Percentiles rank a stretch among this genome's conserved stretches.
phyloP scores from a whole-genome alignment of 2,113 vertebrate species.

The Ochotona princeps region DNA sequence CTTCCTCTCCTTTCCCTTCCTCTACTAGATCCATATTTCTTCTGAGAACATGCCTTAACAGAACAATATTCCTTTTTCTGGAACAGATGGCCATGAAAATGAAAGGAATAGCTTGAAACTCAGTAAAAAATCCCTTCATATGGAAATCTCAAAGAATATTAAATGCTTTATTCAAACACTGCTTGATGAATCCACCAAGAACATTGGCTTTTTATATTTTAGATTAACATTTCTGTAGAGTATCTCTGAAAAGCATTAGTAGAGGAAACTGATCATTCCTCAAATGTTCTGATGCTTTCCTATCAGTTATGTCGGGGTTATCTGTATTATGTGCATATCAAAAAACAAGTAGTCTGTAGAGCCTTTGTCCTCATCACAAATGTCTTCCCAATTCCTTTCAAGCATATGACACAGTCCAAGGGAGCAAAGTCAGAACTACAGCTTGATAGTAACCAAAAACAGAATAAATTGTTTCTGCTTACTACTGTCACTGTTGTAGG shows the following conservation, averaged over 20 bases:
- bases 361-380: background rate
- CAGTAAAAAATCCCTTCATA: background rate
- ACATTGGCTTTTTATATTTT: constrained; percentile 2
- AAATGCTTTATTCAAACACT: constrained; percentile 37
- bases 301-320: background rate
- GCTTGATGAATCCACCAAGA: background rate
- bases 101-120: background rate
- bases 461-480: background rate
- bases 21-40: background rate
- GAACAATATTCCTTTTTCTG: background rate
- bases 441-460: background rate
- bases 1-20: background rate
- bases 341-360: background rate
- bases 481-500: background rate
- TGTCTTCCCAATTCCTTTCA: background rate
- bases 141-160: constrained; percentile 33
- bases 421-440: background rate
- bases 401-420: background rate
- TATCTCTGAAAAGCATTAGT: constrained; percentile 7
- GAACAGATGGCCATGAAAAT: background rate
- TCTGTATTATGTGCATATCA: constrained; percentile 16
- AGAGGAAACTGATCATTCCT: background rate
- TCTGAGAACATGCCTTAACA: background rate
- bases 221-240: constrained; percentile 31
- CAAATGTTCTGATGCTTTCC: background rate